A percentile compares a stretch with the other conserved stretches of the same genome.
Conservation (phyloP, 2,113 vertebrate genomes). For the Hypomesus transpacificus region DNA sequence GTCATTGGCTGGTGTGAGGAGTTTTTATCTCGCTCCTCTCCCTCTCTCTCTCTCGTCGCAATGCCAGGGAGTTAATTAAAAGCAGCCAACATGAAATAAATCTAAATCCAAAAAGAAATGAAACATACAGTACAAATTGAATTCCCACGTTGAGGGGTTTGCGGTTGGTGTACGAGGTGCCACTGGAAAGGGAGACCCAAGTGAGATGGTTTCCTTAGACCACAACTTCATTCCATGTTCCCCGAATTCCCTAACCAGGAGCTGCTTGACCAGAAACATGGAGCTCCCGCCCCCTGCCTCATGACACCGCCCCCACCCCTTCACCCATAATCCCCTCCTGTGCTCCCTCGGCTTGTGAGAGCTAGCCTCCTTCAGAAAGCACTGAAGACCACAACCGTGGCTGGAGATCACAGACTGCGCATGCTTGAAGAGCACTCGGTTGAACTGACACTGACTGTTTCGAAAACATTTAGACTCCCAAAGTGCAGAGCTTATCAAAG, state of each 20-base stretch:
- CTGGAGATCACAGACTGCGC: neutral
- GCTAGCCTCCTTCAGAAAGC: neutral
- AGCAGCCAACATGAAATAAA: slow-evolving; percentile 91
- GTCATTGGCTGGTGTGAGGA: slow-evolving; percentile 80
- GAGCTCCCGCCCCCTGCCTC: neutral
- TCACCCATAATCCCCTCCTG: neutral
- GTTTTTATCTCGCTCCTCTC: slow-evolving; percentile 80
- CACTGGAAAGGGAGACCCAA: neutral
- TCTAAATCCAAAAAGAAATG: slow-evolving; percentile 90
- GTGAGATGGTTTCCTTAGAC: neutral
- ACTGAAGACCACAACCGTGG: neutral
- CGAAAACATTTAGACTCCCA: slow-evolving; percentile 1
- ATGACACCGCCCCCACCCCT: neutral
- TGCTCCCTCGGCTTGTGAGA: neutral
- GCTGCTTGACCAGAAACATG: neutral
- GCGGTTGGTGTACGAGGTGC: slow-evolving; percentile 37
- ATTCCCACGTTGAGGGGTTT: slow-evolving; percentile 79
- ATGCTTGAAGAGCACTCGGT: neutral
- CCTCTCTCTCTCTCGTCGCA: slow-evolving; percentile 71
- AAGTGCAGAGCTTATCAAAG: neutral
- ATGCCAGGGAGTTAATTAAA: slow-evolving; percentile 96
- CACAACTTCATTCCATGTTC: neutral
- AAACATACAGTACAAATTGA: slow-evolving; percentile 92
- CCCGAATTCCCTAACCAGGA: slow-evolving; percentile 1
- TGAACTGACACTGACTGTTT: neutral